These are phyloP conservation scores for Tylochromis polylepis DNA, from an alignment of 2,113 vertebrate genomes.

Conservation along the genomic window DNA sequence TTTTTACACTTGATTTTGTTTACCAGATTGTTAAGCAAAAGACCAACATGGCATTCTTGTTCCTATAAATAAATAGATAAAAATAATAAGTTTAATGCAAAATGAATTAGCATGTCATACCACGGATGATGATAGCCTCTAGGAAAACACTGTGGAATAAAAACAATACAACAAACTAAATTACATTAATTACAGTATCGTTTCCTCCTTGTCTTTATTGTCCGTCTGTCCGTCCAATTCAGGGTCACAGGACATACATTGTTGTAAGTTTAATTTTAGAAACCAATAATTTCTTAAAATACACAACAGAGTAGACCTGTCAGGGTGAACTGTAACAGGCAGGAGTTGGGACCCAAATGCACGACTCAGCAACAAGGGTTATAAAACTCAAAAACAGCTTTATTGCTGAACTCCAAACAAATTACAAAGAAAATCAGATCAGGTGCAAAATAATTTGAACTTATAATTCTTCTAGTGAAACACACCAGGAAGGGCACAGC, in stretches of 20 bases:
- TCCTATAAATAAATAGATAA: not conserved
- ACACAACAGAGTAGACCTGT: not conserved
- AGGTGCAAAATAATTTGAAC: not conserved
- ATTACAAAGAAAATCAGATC: not conserved
- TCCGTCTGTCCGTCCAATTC: not conserved
- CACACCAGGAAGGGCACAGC: too few relatives aligned
- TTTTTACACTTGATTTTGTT: not conserved
- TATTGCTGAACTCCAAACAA: not conserved
- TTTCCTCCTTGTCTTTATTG: not conserved
- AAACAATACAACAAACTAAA: not conserved
- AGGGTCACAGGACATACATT: not conserved
- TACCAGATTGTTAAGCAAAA: not conserved
- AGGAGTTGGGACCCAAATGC: not conserved
- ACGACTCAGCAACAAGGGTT: not conserved
- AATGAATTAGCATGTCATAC: not conserved
- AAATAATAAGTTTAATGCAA: not conserved
- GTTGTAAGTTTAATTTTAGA: not conserved
- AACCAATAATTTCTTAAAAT: not conserved
- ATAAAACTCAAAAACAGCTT: not conserved
- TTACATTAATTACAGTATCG: not conserved
- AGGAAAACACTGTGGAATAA: not conserved
- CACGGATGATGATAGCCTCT: not conserved
- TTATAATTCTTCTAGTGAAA: not conserved
- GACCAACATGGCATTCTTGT: not conserved
- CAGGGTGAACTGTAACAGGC: not conserved